phyloP scores from a whole-genome alignment of 2,797 vertebrate species.

The Pempheris klunzingeri region DNA sequence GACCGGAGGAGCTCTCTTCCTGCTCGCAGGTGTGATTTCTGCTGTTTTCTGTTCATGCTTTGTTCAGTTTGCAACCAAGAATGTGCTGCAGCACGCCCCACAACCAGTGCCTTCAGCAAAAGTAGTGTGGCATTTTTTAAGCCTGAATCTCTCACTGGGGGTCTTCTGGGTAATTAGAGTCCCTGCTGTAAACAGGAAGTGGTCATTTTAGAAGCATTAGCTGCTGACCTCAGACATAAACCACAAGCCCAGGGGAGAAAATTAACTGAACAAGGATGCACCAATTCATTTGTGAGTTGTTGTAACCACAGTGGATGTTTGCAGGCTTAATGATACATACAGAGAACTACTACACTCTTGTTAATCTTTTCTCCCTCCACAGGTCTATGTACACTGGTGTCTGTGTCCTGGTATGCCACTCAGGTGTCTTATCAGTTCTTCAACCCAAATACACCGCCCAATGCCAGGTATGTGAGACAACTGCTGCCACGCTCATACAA shows the following conservation, averaged over 20 bases:
- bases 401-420: constrained; percentile 95
- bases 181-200: constrained; percentile 79
- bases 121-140: constrained; percentile 46
- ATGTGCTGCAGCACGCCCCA: not conserved
- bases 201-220: constrained; percentile 67
- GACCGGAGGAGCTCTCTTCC: constrained; percentile 91
- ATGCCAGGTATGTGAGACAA: constrained; percentile 88
- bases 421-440: constrained; percentile 96
- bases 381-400: constrained; percentile 94
- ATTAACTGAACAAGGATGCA: constrained; percentile 26
- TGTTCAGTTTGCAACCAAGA: not conserved
- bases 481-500: not conserved
- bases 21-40: constrained; percentile 89
- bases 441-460: constrained; percentile 92
- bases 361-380: constrained; percentile 8
- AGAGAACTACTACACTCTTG: not conserved
- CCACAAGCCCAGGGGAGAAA: constrained; percentile 35
- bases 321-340: not conserved
- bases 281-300: constrained; percentile 14
- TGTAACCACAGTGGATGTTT: constrained; percentile 1
- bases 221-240: constrained; percentile 58
- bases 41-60: not conserved
- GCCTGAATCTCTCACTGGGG: constrained; percentile 33
- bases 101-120: constrained; percentile 18
- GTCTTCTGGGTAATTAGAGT: constrained; percentile 58